A percentile compares a stretch with the other conserved stretches of the same genome.
phyloP scores from a whole-genome alignment of 1,140 invertebrate species.

The Anthonomus grandis region DNA sequence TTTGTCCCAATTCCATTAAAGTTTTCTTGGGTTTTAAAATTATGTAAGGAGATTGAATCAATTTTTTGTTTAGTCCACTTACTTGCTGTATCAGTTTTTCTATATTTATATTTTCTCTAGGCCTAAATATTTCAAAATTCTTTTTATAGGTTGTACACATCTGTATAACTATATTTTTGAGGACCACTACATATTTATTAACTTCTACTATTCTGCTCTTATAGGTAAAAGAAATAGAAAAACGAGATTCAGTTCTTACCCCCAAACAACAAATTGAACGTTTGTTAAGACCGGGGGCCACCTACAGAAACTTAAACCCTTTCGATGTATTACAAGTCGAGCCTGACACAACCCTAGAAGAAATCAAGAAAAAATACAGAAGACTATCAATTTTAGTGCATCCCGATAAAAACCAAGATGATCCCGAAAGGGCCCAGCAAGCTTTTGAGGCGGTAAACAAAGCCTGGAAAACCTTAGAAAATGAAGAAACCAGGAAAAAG shows the following conservation, averaged over 20 bases:
- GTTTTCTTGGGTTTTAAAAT: too few species aligned
- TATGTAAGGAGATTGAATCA: too few species aligned
- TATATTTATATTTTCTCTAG: too few species aligned
- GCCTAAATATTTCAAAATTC: too few species aligned
- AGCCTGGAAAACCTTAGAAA: constrained; percentile 94
- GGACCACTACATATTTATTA: neutral
- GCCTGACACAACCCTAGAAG: constrained; percentile 81
- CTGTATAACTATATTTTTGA: neutral
- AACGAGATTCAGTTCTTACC: constrained; percentile 85
- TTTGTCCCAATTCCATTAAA: too few species aligned
- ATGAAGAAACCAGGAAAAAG: constrained; percentile 89
- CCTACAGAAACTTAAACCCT: constrained; percentile 95
- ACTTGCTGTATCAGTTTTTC: too few species aligned
- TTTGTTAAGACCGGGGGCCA: constrained; percentile 86
- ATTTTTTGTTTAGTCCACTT: too few species aligned
- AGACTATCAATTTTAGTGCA: constrained; percentile 84
- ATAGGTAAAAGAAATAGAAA: constrained; percentile 94
- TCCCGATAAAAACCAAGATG: constrained; percentile 98
- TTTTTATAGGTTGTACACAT: neutral
- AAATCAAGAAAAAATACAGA: constrained; percentile 96
- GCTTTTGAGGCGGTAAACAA: constrained; percentile 95
- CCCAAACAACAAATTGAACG: constrained; percentile 94
- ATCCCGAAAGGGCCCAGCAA: constrained; percentile 89
- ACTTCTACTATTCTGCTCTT: constrained; percentile 29
- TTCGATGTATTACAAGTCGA: constrained; percentile 96